A percentile compares a stretch with the other conserved stretches of the same genome.
Conservation (phyloP, 2,113 vertebrate genomes). For the Rhinoderma darwinii region DNA sequence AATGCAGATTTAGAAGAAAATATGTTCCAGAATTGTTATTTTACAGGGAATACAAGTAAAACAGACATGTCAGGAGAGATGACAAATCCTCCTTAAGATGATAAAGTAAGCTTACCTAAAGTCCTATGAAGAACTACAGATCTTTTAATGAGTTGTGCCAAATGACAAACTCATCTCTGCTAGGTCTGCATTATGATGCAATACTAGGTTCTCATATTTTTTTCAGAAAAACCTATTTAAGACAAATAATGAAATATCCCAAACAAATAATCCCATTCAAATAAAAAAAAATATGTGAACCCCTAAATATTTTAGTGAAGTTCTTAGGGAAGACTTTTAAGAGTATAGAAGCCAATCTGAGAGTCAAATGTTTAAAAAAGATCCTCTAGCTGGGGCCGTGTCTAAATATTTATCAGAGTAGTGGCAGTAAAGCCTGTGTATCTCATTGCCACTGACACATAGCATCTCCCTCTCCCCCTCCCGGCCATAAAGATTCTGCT, state of each 20-base stretch:
- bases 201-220: not conserved
- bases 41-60: too few species aligned
- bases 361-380: constrained; percentile 45
- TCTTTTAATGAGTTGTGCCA: not conserved
- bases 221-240: not conserved
- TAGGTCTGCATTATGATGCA: not conserved
- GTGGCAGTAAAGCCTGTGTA: constrained; percentile 43
- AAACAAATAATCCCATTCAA: not conserved
- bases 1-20: too few species aligned
- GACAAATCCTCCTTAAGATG: too few species aligned
- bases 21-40: too few species aligned
- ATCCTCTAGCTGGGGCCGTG: constrained; percentile 38
- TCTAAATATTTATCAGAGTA: constrained; percentile 57
- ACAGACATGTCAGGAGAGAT: too few species aligned
- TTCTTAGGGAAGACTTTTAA: not conserved
- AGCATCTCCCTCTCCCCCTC: constrained; percentile 32
- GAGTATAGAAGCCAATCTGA: not conserved
- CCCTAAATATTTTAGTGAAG: not conserved
- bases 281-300: not conserved
- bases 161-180: not conserved
- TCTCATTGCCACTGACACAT: constrained; percentile 49
- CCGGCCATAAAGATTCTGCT: constrained; percentile 48
- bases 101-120: not conserved
- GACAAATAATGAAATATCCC: not conserved
- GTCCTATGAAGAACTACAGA: not conserved